These are phyloP conservation scores for Pegoplata infirma DNA, from an alignment of 2,888 invertebrate species.

Conservation along the genomic window DNA sequence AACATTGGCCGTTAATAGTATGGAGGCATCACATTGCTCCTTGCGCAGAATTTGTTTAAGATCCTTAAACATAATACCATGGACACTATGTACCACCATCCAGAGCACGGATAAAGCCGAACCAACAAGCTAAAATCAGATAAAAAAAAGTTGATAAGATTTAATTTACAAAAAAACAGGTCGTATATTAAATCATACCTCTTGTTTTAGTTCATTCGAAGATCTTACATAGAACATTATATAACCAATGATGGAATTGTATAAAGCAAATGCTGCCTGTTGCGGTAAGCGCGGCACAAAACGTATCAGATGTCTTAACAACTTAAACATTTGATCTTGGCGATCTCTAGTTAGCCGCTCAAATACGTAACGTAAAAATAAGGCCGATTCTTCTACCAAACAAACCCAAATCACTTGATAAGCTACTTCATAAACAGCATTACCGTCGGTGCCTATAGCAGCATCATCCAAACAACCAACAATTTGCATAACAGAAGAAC, in stretches of 20 bases:
- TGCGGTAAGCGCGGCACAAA: conserved; percentile 96
- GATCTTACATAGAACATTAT: conserved; percentile 99
- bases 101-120: conserved; percentile 96
- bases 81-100: conserved; percentile 99
- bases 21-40: conserved; percentile 99
- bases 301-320: conserved; percentile 92
- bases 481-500: conserved; percentile 96
- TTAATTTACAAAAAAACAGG: neutral
- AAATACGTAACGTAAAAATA: conserved; percentile 96
- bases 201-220: conserved; percentile 96
- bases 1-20: conserved; percentile 98
- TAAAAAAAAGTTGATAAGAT: neutral
- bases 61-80: conserved; percentile 99
- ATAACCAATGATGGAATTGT: conserved; percentile 99
- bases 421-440: conserved; percentile 97
- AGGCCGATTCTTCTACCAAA: conserved; percentile 97
- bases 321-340: conserved; percentile 96
- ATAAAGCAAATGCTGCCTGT: conserved; percentile 98
- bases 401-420: conserved; percentile 99
- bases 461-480: conserved; percentile 96
- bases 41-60: conserved; percentile 98
- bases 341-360: conserved; percentile 96
- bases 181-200: conserved; percentile 75
- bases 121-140: conserved; percentile 84
- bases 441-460: conserved; percentile 95